Base-by-base conservation (phyloP, 2,797 vertebrate species). In the Lutjanus argentimaculatus region DNA sequence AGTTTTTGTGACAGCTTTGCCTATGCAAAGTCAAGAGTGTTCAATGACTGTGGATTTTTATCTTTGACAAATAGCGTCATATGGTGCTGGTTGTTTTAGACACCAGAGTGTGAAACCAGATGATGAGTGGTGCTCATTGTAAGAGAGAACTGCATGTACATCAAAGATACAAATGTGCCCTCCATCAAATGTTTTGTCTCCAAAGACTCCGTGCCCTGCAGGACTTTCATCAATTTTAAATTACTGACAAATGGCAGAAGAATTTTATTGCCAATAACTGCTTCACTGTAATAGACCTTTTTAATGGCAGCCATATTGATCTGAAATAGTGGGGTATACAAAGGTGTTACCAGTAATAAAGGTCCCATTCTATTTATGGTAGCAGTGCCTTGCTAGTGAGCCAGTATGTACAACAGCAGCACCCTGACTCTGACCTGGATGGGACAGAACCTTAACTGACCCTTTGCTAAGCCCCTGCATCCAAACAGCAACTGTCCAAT, bases 31-130 rank as follows among this genome's bases (percentile, higher is more conserved):
- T 80, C 69, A 70, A 70, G 77, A 79, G 51, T 57, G n/a, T 57
- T 79, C 56, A 81, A 77, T 64, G 80, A 57, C 62, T 82, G 75
- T 51, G 36, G 72, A 80, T 68, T 58, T 36, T 75, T 72, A 80
- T 91, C 75, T 84, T 80, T 88, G 89, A 88, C 77, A 88, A 90
- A 90, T 79, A 69, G 69, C 57, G 46, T 92, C 86, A 82, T 84
- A 61, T 87, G 89, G 75, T 63, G 71, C 70, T 82, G 71, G 65
- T 84, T 87, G 82, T 75, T 75, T 57, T n/a, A 64, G 71, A 76
- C 59, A 76, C 75, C 82, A 72, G 48, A 83, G 69, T 81, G 75
- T 88, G 82, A 92, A 88, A 85, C 80, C 86, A 88, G 83, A 92
- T 71, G 82, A 81, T 80, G 77, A 83, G 49, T 80, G 49, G 51